A percentile compares a stretch with the other conserved stretches of the same genome.
These are phyloP conservation scores for Hemibagrus guttatus DNA, from an alignment of 2,797 vertebrate genomes.

Conservation along the genomic window DNA sequence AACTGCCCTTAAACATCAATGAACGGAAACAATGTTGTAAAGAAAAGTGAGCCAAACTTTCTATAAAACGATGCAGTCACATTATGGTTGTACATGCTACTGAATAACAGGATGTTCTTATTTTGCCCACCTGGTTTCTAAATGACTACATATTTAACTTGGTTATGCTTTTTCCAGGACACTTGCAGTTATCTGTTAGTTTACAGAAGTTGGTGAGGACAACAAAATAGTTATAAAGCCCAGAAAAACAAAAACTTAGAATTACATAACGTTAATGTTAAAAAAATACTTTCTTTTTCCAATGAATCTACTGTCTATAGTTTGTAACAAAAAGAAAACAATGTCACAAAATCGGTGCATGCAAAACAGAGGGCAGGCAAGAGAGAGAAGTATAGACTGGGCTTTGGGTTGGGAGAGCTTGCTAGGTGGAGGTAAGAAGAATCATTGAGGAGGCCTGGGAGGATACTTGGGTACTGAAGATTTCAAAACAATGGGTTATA, in stretches of 20 bases:
- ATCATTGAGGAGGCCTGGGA: conserved; percentile 70
- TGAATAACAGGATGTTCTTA: no score
- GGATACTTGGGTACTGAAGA: conserved; percentile 78
- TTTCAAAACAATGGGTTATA: not conserved
- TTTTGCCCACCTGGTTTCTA: not conserved
- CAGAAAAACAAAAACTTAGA: no score
- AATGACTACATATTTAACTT: not conserved
- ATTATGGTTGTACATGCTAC: no score
- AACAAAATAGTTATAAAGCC: no score
- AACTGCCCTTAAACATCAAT: not conserved
- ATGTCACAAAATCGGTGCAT: conserved; percentile 59
- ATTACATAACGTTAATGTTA: no score
- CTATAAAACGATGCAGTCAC: no score
- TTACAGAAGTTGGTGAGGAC: no score
- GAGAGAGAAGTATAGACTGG: conserved; percentile 68
- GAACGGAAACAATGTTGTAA: not conserved
- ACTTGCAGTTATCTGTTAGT: no score
- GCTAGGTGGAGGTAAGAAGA: conserved; percentile 78
- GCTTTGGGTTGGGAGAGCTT: conserved; percentile 80
- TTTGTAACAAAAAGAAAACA: not conserved
- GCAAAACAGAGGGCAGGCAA: conserved; percentile 55
- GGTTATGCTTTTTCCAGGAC: not conserved
- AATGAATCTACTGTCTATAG: not conserved
- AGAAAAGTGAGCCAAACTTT: no score
- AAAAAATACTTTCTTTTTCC: not conserved